Conservation (phyloP, 2,797 vertebrate species). For the Buphagus erythrorhynchus region DNA sequence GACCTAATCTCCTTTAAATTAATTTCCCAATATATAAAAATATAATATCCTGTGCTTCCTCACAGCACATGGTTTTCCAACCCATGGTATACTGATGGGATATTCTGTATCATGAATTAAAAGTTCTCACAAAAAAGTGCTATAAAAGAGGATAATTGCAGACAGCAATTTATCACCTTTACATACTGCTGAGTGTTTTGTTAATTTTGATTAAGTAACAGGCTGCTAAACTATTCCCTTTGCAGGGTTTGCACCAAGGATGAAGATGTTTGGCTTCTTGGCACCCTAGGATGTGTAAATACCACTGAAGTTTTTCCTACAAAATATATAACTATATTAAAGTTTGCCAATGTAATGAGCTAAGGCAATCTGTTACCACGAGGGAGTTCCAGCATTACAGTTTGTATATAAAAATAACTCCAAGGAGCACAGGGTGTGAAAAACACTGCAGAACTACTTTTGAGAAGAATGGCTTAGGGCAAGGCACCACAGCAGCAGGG, state of each 20-base stretch:
- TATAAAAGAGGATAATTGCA: not conserved
- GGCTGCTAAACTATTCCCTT: not conserved
- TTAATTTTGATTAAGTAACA: not conserved
- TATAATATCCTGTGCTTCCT: not conserved
- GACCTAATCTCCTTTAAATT: not conserved
- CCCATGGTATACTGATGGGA: no score
- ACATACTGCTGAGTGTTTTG: not conserved
- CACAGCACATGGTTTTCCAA: not conserved
- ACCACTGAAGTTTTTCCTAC: not conserved
- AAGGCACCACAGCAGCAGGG: not conserved
- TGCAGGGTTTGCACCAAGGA: not conserved
- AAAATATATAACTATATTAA: not conserved
- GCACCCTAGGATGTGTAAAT: not conserved
- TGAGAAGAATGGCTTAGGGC: not conserved
- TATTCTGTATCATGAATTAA: not conserved
- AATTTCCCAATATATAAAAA: not conserved
- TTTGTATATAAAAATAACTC: not conserved
- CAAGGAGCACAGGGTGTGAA: not conserved
- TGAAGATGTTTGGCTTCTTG: not conserved
- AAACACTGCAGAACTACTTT: not conserved
- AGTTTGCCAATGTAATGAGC: not conserved
- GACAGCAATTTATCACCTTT: not conserved
- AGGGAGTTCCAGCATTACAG: not conserved
- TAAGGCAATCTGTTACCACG: not conserved
- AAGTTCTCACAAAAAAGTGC: not conserved